phyloP scores from a whole-genome alignment of 1,140 invertebrate genomes.

The Oryzaephilus surinamensis region DNA sequence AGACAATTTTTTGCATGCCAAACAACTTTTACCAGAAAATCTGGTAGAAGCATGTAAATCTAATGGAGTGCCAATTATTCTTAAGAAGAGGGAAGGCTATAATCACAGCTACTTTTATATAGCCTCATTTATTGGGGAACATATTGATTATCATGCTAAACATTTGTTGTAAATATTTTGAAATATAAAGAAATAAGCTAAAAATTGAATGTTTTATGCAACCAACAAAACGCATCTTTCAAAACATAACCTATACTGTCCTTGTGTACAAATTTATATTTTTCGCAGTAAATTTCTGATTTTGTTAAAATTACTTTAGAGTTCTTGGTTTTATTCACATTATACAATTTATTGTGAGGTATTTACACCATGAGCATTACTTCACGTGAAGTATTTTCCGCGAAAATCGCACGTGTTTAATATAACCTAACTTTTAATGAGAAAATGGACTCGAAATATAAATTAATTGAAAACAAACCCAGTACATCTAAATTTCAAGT shows the following conservation, averaged over 20 bases:
- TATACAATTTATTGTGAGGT: too few species aligned
- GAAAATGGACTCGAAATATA: conserved; percentile 24
- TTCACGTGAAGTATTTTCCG: too few species aligned
- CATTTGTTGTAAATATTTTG: too few species aligned
- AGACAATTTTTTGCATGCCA: conserved; percentile 71
- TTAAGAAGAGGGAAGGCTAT: conserved; percentile 78
- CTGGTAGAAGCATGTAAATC: conserved; percentile 60
- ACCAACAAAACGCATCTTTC: too few species aligned
- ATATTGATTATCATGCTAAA: conserved; percentile 81
- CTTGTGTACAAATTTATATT: too few species aligned
- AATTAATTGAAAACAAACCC: conserved; percentile 15
- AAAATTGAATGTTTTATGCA: too few species aligned
- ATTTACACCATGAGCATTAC: too few species aligned
- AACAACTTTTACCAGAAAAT: conserved; percentile 79
- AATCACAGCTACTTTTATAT: conserved; percentile 97
- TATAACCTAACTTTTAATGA: conserved; percentile 7
- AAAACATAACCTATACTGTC: too few species aligned
- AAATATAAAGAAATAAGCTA: too few species aligned
- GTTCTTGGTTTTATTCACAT: too few species aligned
- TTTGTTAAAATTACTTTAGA: too few species aligned
- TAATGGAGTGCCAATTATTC: conserved; percentile 57
- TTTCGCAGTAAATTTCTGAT: too few species aligned
- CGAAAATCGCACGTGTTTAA: conserved; percentile 8
- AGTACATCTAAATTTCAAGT: conserved; percentile 21
- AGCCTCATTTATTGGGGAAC: conserved; percentile 85